Conservation (phyloP, 2,888 invertebrate genomes). For the Geotrupes spiniger region DNA sequence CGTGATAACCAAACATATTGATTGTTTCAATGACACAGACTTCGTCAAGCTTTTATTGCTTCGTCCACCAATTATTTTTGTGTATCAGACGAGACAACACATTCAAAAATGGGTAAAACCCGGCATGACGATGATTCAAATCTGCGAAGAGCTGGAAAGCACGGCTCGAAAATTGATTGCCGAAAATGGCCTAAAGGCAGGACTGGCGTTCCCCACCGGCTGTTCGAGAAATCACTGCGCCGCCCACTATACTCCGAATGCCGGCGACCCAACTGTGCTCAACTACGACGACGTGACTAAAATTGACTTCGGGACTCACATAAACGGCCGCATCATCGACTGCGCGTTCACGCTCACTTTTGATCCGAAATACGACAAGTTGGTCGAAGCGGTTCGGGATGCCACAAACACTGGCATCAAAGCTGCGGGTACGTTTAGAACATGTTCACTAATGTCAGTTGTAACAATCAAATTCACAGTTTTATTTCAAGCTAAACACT, state of each 20-base stretch:
- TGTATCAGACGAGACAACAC: conserved; percentile 75
- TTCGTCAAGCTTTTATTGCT: too few species aligned
- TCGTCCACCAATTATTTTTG: conserved; percentile 18
- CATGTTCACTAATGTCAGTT: too few species aligned
- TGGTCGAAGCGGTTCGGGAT: conserved; percentile 93
- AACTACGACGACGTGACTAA: conserved; percentile 97
- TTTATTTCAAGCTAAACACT: too few species aligned
- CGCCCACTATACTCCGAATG: conserved; percentile 99
- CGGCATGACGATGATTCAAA: conserved; percentile 98
- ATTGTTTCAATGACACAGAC: too few species aligned
- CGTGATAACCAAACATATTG: too few species aligned
- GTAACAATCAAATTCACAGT: too few species aligned
- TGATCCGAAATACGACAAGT: conserved; percentile 92
- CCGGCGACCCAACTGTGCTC: conserved; percentile 91
- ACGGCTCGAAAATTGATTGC: conserved; percentile 89
- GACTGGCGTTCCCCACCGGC: conserved; percentile 91
- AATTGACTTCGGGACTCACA: conserved; percentile 98
- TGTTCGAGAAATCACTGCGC: conserved; percentile 99
- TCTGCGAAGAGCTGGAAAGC: conserved; percentile 93
- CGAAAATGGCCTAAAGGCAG: conserved; percentile 93
- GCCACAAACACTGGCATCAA: conserved; percentile 98
- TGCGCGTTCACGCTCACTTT: conserved; percentile 98
- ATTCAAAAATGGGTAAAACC: conserved; percentile 95
- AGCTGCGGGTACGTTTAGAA: conserved; percentile 49
- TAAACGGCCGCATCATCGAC: conserved; percentile 97